Evolutionary conservation across 2,797 vertebrate genomes (phyloP).

Genomic region (Phoeniculus purpureus): DNA sequence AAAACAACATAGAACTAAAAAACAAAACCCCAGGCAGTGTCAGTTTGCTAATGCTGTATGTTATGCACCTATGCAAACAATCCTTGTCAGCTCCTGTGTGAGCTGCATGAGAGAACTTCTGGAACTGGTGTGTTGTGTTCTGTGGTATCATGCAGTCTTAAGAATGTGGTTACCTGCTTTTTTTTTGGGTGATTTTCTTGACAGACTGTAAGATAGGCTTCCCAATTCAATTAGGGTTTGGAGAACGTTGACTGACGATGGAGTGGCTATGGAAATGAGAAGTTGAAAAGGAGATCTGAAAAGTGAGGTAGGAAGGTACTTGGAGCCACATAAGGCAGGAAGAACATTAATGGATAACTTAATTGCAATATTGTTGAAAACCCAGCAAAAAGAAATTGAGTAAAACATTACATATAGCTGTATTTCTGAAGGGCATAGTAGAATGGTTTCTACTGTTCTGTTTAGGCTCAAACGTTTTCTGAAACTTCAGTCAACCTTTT

Average conservation of each 20-base stretch:
- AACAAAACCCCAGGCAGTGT: neutral
- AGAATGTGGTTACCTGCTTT: neutral
- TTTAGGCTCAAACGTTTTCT: conserved; percentile 84
- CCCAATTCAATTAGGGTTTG: neutral
- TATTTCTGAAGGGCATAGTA: conserved; percentile 77
- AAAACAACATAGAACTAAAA: neutral
- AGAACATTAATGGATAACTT: neutral
- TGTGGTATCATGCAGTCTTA: neutral
- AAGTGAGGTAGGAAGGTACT: neutral
- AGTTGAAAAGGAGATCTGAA: neutral
- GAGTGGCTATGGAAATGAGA: neutral
- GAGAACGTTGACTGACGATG: neutral
- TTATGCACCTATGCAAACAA: neutral
- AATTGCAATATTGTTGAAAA: conserved; percentile 21
- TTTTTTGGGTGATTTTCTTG: neutral
- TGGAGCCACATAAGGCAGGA: neutral
- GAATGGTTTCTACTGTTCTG: conserved; percentile 82
- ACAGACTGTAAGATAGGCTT: neutral
- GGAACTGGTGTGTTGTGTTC: neutral
- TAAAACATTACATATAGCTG: conserved; percentile 70
- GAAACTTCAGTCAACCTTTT: conserved; percentile 82
- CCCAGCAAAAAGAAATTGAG: conserved; percentile 28
- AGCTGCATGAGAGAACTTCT: neutral
- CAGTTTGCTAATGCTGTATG: neutral
- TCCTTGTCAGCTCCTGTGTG: neutral